Conservation (phyloP, 2,797 vertebrate genomes). For the Karalla daura region DNA sequence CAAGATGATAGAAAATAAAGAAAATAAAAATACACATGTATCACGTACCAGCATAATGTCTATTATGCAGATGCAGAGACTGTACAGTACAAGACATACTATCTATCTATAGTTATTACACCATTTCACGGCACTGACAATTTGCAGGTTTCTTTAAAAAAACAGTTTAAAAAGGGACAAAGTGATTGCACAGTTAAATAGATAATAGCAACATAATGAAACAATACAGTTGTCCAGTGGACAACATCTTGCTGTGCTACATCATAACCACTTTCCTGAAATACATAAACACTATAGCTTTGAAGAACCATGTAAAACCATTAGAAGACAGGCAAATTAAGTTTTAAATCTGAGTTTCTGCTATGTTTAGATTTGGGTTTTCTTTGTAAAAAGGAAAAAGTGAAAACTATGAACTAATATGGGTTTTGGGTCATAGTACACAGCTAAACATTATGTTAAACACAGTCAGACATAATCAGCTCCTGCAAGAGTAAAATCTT, state of each 20-base stretch:
- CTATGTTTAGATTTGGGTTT: constrained; percentile 47
- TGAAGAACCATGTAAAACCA: constrained; percentile 41
- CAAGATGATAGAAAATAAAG: too few species aligned
- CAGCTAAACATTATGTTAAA: constrained; percentile 25
- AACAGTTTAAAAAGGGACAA: constrained; percentile 74
- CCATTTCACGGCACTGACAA: constrained; percentile 61
- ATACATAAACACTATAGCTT: constrained; percentile 46
- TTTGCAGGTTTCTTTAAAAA: constrained; percentile 73
- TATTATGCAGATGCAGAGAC: too few species aligned
- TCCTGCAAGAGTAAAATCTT: background rate
- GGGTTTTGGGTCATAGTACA: constrained; percentile 45
- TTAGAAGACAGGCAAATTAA: constrained; percentile 47
- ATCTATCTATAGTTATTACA: too few species aligned
- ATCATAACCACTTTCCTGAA: constrained; percentile 63
- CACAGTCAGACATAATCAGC: background rate
- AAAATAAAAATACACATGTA: too few species aligned
- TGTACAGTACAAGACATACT: constrained; percentile 22
- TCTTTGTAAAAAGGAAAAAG: constrained; percentile 24
- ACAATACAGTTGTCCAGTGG: constrained; percentile 44
- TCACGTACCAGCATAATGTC: too few species aligned
- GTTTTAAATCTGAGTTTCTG: constrained; percentile 43
- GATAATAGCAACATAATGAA: constrained; percentile 62
- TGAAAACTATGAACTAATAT: constrained; percentile 73
- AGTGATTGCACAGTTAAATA: constrained; percentile 70
- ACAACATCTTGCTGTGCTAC: constrained; percentile 52